phyloP scores from a whole-genome alignment of 1,140 invertebrate genomes.

The Brachystomella parvula region DNA sequence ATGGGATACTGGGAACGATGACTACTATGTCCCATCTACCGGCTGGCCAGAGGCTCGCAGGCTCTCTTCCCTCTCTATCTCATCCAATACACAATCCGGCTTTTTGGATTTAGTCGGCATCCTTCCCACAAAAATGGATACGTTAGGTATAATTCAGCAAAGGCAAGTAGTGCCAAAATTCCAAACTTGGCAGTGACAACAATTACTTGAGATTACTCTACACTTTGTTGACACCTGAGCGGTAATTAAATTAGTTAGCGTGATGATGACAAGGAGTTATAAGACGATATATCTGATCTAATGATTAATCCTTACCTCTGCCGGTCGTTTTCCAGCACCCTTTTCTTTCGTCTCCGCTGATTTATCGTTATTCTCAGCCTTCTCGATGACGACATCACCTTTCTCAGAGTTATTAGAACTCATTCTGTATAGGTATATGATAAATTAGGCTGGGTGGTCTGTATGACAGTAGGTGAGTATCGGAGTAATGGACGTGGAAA shows the following conservation, averaged over 20 bases:
- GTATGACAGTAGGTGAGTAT: background rate
- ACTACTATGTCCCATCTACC: background rate
- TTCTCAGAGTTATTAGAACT: conserved; percentile 60
- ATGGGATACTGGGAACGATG: background rate
- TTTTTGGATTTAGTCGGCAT: background rate
- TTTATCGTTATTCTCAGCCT: conserved; percentile 56
- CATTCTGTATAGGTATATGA: conserved; percentile 49
- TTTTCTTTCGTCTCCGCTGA: conserved; percentile 66
- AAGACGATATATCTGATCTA: background rate
- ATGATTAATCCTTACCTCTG: conserved; percentile 60
- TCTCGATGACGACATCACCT: conserved; percentile 68
- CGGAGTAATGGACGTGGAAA: background rate
- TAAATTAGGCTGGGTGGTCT: conserved; percentile 6
- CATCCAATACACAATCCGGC: conserved; percentile 1
- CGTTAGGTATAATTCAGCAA: too few relatives aligned
- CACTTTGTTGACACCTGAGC: background rate
- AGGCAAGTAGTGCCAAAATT: background rate
- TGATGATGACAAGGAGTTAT: background rate
- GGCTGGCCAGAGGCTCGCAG: conserved; percentile 1
- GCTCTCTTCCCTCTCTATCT: background rate
- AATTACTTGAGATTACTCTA: background rate
- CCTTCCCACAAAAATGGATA: background rate
- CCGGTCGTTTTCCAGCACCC: conserved; percentile 76
- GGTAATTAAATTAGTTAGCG: background rate
- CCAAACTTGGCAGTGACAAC: background rate